Evolutionary conservation across 2,113 vertebrate species (phyloP).

Genomic region (Phoxinus phoxinus): DNA sequence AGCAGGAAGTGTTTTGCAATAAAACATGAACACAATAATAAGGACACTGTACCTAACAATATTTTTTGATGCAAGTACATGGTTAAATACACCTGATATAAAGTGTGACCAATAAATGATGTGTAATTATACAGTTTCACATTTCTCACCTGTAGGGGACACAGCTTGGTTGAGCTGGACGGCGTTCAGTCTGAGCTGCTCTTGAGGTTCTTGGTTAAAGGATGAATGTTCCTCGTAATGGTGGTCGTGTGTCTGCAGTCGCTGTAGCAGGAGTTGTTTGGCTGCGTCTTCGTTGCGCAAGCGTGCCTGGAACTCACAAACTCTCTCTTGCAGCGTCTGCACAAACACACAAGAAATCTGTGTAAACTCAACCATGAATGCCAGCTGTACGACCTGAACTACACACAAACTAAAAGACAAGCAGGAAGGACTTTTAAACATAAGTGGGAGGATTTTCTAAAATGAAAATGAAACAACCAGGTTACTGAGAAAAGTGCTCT

Average conservation of each 20-base stretch:
- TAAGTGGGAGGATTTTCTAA: neutral
- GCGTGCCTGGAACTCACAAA: slow-evolving; percentile 74
- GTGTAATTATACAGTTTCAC: neutral
- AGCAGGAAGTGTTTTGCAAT: no score
- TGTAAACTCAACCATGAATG: neutral
- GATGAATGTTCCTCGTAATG: slow-evolving; percentile 33
- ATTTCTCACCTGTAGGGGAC: slow-evolving; percentile 28
- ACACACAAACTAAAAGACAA: neutral
- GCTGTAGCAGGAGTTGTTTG: slow-evolving; percentile 63
- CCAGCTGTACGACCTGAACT: neutral
- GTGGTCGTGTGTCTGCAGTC: neutral
- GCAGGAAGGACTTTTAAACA: neutral
- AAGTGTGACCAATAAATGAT: no score
- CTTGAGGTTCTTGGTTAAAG: slow-evolving; percentile 47
- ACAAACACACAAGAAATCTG: neutral
- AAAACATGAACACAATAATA: no score
- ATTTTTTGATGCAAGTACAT: no score
- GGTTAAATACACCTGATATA: no score
- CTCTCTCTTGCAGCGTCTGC: slow-evolving; percentile 79
- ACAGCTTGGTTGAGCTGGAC: slow-evolving; percentile 43
- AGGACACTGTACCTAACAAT: no score
- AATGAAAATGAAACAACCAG: neutral
- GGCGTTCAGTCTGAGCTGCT: slow-evolving; percentile 49
- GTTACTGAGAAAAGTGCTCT: neutral
- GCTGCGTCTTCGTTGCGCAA: slow-evolving; percentile 73